phyloP scores from a whole-genome alignment of 2,797 vertebrate species.

The Centroberyx gerrardi region DNA sequence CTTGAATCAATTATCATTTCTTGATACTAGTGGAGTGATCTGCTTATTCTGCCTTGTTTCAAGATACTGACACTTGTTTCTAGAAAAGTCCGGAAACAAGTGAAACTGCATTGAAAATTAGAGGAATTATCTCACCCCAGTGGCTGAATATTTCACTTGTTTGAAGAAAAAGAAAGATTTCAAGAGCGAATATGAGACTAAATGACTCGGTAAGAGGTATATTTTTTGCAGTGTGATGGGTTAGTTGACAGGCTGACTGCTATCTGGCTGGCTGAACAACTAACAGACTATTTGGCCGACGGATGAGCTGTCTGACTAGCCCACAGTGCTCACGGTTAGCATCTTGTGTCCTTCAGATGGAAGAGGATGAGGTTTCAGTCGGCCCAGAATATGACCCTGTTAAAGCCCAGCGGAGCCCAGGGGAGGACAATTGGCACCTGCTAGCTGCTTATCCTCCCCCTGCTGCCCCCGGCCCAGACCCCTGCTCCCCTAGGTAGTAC shows the following conservation, averaged over 20 bases:
- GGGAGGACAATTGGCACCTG: conserved; percentile 97
- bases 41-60: no score
- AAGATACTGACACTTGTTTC: background rate
- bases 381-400: conserved; percentile 98
- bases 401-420: conserved; percentile 95
- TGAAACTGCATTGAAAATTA: no score
- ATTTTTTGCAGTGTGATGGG: conserved; percentile 37
- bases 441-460: conserved; percentile 92
- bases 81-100: background rate
- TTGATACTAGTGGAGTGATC: no score
- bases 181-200: conserved; percentile 15
- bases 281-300: conserved; percentile 36
- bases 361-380: conserved; percentile 97
- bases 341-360: conserved; percentile 97
- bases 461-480: conserved; percentile 76
- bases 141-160: background rate
- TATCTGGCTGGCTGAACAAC: conserved; percentile 35
- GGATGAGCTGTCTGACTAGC: conserved; percentile 37
- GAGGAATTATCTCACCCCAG: background rate
- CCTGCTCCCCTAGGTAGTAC: conserved; percentile 86
- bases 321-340: conserved; percentile 71
- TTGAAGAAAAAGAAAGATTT: background rate
- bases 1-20: no score
- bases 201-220: conserved; percentile 28
- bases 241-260: conserved; percentile 20